phyloP scores from a whole-genome alignment of 1,140 invertebrate genomes.

The Cydia pomonella region DNA sequence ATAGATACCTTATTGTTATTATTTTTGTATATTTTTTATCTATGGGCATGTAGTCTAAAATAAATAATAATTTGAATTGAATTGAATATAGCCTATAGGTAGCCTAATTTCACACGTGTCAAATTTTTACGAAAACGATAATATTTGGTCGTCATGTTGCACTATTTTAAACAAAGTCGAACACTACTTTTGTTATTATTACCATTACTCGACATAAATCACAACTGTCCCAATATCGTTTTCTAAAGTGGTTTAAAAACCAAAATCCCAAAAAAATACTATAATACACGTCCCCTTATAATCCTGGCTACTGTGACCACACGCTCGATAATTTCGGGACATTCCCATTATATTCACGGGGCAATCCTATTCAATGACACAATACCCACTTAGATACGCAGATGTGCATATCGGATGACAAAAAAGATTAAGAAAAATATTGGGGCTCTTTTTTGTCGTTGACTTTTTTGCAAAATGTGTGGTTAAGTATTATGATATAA shows the following conservation, averaged over 20 bases:
- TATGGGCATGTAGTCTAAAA: no score
- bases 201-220: not conserved
- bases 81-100: no score
- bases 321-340: not conserved
- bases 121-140: no score
- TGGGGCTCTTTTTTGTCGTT: not conserved
- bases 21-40: no score
- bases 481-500: not conserved
- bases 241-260: conserved; percentile 9
- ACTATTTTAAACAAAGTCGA: no score
- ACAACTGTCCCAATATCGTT: not conserved
- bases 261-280: not conserved
- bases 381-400: conserved; percentile 10
- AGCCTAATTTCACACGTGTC: no score
- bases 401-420: conserved; percentile 17
- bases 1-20: no score
- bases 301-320: conserved; percentile 6
- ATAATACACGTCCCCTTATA: conserved; percentile 1
- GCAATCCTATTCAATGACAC: not conserved
- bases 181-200: not conserved
- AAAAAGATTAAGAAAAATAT: conserved; percentile 25
- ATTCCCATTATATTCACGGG: not conserved
- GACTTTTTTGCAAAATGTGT: not conserved
- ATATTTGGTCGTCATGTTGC: no score
- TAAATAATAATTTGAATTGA: no score